A percentile compares a stretch with the other conserved stretches of the same genome.
Conservation (phyloP, 37 sponge, comb jelly and placozoan species). For the Bolinopsis microptera region DNA sequence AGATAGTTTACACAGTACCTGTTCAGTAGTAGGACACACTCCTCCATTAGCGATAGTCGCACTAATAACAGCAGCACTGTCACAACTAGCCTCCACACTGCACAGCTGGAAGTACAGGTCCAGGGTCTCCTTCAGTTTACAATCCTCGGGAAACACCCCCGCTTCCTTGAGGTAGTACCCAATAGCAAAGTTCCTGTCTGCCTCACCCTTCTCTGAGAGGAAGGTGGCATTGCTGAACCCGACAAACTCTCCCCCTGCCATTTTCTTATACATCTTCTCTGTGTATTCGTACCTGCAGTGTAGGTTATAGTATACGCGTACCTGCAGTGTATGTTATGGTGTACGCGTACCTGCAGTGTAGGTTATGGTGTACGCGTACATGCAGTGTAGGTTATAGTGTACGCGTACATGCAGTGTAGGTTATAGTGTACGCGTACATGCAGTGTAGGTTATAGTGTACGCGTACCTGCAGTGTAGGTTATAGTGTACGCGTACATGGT, state of each 20-base stretch:
- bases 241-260: conserved; percentile 61
- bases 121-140: conserved; percentile 48
- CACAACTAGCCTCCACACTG: conserved; percentile 65
- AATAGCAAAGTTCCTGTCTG: conserved; percentile 65
- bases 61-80: conserved; percentile 59
- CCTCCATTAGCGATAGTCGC: conserved; percentile 70
- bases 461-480: no score
- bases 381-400: no score
- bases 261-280: conserved; percentile 27
- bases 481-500: no score
- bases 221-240: conserved; percentile 67
- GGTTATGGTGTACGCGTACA: no score
- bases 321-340: no score
- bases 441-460: no score
- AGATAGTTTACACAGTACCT: not conserved
- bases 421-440: no score
- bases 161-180: conserved; percentile 68
- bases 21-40: conserved; percentile 67
- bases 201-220: conserved; percentile 67
- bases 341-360: no score
- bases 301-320: no score
- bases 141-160: conserved; percentile 60
- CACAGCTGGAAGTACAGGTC: conserved; percentile 70
- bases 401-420: no score
- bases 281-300: conserved; percentile 60